Evolutionary conservation across 2,113 vertebrate genomes (phyloP).

Genomic region (Muntiacus muntjak): DNA sequence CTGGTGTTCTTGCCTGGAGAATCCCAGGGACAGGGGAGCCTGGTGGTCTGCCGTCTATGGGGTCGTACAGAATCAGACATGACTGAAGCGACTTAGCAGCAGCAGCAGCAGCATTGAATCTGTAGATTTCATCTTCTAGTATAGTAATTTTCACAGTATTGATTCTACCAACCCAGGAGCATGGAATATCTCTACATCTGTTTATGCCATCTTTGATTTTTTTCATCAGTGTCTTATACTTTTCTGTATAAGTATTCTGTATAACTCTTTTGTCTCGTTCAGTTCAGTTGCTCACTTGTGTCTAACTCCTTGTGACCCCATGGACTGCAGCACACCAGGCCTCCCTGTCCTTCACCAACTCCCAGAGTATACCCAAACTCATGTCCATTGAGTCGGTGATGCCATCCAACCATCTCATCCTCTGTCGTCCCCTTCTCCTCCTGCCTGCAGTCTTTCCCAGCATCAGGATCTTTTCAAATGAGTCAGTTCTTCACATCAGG

Average conservation of each 20-base stretch:
- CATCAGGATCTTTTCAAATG: neutral
- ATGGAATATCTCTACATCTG: neutral
- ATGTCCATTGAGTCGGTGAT: neutral
- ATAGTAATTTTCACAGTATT: neutral
- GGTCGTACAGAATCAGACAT: neutral
- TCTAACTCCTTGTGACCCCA: neutral
- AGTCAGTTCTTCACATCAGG: neutral
- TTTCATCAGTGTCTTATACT: neutral
- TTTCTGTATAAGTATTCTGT: neutral
- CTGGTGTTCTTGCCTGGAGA: no score
- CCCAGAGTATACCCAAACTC: neutral
- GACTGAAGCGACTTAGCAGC: neutral
- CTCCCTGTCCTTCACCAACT: neutral
- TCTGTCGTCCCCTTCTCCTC: neutral
- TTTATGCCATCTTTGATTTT: neutral
- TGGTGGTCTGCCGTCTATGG: no score
- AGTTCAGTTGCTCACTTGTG: neutral
- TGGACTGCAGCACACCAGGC: neutral
- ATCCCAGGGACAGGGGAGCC: no score
- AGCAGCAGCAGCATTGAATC: neutral
- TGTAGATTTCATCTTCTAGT: neutral
- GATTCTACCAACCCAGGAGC: neutral
- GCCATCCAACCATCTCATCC: neutral
- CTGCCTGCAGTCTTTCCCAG: neutral
- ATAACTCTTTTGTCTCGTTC: neutral